These are phyloP conservation scores for Marasmarcha lunaedactyla DNA, from an alignment of 2,888 invertebrate species.

Conservation along the genomic window DNA sequence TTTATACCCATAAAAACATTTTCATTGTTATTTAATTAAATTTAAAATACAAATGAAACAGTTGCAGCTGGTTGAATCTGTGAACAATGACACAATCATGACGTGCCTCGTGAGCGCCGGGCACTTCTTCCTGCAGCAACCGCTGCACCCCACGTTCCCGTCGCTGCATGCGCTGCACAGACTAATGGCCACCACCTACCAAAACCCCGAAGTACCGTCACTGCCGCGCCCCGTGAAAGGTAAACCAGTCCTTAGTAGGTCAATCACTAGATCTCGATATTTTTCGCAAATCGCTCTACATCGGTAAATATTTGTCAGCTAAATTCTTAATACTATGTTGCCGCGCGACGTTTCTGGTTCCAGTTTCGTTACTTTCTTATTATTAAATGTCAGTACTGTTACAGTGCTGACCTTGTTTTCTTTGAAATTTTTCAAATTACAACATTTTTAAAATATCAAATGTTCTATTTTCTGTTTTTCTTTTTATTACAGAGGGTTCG, in stretches of 20 bases:
- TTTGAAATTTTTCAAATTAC: too few relatives aligned
- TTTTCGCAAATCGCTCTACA: background rate
- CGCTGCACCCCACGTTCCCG: slow-evolving; percentile 93
- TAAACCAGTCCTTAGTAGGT: slow-evolving; percentile 29
- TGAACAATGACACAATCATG: slow-evolving; percentile 92
- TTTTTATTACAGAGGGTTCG: slow-evolving; percentile 77
- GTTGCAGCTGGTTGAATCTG: slow-evolving; percentile 88
- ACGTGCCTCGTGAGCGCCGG: slow-evolving; percentile 88
- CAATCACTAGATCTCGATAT: background rate
- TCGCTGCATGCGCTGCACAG: slow-evolving; percentile 83
- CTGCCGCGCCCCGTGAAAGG: slow-evolving; percentile 84
- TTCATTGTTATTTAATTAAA: too few relatives aligned
- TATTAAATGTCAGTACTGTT: too few relatives aligned
- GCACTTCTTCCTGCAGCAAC: slow-evolving; percentile 95
- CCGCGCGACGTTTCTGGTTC: too few relatives aligned
- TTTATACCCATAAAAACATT: too few relatives aligned
- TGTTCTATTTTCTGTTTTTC: too few relatives aligned
- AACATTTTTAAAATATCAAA: too few relatives aligned
- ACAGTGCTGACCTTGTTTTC: too few relatives aligned
- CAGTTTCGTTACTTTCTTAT: too few relatives aligned
- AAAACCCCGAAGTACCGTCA: slow-evolving; percentile 80
- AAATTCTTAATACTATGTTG: too few relatives aligned
- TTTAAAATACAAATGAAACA: background rate
- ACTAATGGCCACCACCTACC: slow-evolving; percentile 87
- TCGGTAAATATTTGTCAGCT: too few relatives aligned